Percentiles rank a stretch among this genome's conserved stretches.
These are phyloP conservation scores for Formica selysi DNA, from an alignment of 1,140 invertebrate species.

Conservation along the genomic window DNA sequence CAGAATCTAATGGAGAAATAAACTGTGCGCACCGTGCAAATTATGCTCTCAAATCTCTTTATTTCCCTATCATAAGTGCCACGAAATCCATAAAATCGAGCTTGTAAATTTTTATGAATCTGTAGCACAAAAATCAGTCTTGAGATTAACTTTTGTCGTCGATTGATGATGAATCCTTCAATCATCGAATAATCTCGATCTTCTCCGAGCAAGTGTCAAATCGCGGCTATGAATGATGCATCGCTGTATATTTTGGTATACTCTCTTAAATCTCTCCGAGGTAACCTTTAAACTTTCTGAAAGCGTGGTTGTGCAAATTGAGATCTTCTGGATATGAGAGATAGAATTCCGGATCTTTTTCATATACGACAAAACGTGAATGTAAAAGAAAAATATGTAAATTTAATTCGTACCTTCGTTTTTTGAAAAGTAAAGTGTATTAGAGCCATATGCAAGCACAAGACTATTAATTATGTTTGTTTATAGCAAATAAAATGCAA, in stretches of 20 bases:
- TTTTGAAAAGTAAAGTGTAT: slow-evolving; percentile 25
- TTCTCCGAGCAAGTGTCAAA: background rate
- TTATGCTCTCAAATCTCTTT: background rate
- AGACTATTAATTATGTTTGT: slow-evolving; percentile 45
- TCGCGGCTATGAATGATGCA: slow-evolving; percentile 18
- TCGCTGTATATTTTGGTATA: background rate
- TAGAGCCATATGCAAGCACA: background rate
- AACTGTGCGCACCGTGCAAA: background rate
- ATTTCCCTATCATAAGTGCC: background rate
- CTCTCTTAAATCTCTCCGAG: background rate
- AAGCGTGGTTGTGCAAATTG: background rate
- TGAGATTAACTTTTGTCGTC: background rate
- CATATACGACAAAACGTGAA: background rate
- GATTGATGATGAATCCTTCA: background rate
- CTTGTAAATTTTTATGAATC: slow-evolving; percentile 8
- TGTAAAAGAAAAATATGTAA: slow-evolving; percentile 33
- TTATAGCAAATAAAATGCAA: slow-evolving; percentile 20
- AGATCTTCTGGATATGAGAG: background rate
- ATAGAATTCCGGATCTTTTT: background rate
- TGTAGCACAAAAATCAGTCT: background rate
- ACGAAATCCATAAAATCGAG: background rate
- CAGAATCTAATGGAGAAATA: background rate
- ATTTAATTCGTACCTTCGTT: background rate
- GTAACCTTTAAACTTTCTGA: slow-evolving; percentile 27
- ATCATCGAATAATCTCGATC: background rate